These are phyloP conservation scores for Spinus olivaceus DNA, from an alignment of 2,797 vertebrate genomes.

Conservation along the genomic window DNA sequence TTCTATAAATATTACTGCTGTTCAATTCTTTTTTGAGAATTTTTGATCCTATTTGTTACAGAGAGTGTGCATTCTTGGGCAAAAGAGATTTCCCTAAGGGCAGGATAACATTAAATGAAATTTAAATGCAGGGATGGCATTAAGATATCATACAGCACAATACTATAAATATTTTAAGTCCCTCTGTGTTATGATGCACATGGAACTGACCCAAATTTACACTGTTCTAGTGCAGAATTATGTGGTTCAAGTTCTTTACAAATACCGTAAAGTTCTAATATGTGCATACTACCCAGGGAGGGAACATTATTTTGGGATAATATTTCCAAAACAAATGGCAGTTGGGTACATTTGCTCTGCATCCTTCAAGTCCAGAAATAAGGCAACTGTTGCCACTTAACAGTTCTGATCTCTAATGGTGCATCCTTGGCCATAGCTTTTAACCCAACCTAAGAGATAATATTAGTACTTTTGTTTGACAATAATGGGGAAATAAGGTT, in stretches of 20 bases:
- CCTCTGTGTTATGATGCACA: neutral
- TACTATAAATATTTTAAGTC: neutral
- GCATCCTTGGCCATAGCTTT: neutral
- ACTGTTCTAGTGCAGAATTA: neutral
- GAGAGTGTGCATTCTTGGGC: neutral
- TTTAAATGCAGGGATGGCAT: constrained; percentile 13
- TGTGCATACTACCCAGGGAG: neutral
- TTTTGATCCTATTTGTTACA: constrained; percentile 13
- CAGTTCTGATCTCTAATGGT: neutral
- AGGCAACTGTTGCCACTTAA: neutral
- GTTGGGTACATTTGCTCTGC: neutral
- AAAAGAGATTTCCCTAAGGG: constrained; percentile 45
- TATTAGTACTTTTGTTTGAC: neutral
- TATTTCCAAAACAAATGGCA: neutral
- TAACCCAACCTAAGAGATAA: neutral
- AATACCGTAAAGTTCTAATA: neutral
- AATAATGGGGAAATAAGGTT: constrained; percentile 32
- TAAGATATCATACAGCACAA: neutral
- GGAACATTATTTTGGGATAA: neutral
- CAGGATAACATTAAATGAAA: constrained; percentile 28
- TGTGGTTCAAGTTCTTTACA: neutral
- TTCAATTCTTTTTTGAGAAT: neutral
- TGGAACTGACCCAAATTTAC: neutral
- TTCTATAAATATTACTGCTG: neutral
- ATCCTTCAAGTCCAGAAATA: neutral